phyloP scores from a whole-genome alignment of 2,113 vertebrate species.

The Paedocypris sp. region DNA sequence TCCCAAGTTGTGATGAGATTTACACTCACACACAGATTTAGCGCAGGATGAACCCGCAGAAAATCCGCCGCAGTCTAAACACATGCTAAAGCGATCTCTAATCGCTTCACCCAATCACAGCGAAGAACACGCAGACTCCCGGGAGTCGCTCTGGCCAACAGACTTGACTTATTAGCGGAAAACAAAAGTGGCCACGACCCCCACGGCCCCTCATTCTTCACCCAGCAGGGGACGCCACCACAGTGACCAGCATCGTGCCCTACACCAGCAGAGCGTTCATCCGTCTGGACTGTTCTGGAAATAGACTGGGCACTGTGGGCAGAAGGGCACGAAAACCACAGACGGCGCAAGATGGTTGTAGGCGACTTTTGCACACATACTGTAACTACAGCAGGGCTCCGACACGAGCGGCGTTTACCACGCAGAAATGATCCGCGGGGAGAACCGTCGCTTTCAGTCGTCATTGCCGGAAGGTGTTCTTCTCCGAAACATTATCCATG shows the following conservation, averaged over 20 bases:
- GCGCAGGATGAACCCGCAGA: conserved; percentile 2
- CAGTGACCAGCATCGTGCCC: conserved; percentile 10
- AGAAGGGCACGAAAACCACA: conserved; percentile 9
- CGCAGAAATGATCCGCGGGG: neutral
- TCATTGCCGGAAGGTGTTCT: conserved; percentile 9
- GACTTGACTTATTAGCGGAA: conserved; percentile 29
- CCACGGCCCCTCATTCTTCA: conserved; percentile 32
- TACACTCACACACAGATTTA: conserved; percentile 11
- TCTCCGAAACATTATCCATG: conserved; percentile 9
- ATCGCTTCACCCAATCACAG: neutral
- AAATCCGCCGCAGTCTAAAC: neutral
- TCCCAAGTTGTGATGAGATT: no score
- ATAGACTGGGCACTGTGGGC: conserved; percentile 16
- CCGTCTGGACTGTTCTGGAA: conserved; percentile 18
- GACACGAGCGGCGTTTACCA: neutral
- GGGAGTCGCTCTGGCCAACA: conserved; percentile 4
- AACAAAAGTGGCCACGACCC: conserved; percentile 24
- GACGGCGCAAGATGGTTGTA: neutral
- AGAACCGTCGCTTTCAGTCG: neutral
- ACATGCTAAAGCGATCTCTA: neutral
- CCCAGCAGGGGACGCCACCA: conserved; percentile 21
- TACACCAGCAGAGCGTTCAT: conserved; percentile 4
- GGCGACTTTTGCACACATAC: neutral
- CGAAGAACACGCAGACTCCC: conserved; percentile 11
- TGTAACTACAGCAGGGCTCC: conserved; percentile 8